These are phyloP conservation scores for Lathronympha strigana DNA, from an alignment of 2,888 invertebrate genomes.

Conservation along the genomic window DNA sequence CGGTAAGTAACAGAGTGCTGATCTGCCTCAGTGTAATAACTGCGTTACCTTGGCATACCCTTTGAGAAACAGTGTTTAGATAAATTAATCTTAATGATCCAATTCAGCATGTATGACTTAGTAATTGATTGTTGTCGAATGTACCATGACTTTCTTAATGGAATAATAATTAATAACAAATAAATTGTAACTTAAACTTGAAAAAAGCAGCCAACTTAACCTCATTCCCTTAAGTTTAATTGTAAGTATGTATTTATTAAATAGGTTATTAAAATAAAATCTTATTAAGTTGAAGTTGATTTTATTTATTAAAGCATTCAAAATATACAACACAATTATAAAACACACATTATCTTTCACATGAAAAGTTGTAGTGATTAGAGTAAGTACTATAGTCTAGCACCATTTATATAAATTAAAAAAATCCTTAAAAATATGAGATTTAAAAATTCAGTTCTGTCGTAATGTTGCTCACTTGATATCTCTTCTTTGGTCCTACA, in stretches of 20 bases:
- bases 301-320: conserved; percentile 19
- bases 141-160: conserved; percentile 1
- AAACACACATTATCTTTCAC: neutral
- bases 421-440: too few species aligned
- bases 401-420: neutral
- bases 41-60: too few species aligned
- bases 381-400: neutral
- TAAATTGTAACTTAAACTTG: conserved; percentile 1
- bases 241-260: conserved; percentile 40
- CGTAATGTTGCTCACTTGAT: too few species aligned
- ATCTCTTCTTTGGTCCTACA: too few species aligned
- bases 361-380: neutral
- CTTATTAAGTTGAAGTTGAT: neutral
- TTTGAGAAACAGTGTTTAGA: too few species aligned
- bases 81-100: too few species aligned
- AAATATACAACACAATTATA: neutral
- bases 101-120: too few species aligned
- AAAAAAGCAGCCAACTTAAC: neutral
- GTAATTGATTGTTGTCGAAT: neutral
- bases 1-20: too few species aligned
- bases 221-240: conserved; percentile 16
- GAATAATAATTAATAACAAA: neutral
- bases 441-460: too few species aligned
- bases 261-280: conserved; percentile 24
- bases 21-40: too few species aligned